phyloP scores from a whole-genome alignment of 2,888 invertebrate genomes.

The Tridacna crocea region DNA sequence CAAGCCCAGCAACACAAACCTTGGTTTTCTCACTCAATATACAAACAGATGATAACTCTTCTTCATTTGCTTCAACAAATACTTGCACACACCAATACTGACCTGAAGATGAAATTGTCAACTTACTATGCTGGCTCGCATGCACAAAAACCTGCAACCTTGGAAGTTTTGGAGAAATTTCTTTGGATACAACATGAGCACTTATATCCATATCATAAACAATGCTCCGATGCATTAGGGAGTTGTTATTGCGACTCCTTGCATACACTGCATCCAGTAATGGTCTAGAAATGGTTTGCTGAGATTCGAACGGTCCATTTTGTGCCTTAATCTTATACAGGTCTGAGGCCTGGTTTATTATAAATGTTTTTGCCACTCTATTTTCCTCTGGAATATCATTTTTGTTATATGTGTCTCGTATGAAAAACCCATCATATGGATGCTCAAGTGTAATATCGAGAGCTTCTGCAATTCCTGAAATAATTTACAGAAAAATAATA shows the following conservation, averaged over 20 bases:
- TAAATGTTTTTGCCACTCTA: constrained; percentile 92
- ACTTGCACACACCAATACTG: constrained; percentile 79
- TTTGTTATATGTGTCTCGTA: constrained; percentile 85
- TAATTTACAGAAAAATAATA: not conserved
- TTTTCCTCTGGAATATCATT: constrained; percentile 70
- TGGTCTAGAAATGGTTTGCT: constrained; percentile 88
- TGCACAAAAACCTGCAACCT: constrained; percentile 96
- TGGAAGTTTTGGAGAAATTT: constrained; percentile 94
- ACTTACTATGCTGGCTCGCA: constrained; percentile 85
- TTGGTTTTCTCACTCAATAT: constrained; percentile 94
- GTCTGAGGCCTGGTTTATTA: constrained; percentile 95
- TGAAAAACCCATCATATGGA: constrained; percentile 80
- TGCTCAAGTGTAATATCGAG: constrained; percentile 81
- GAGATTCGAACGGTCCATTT: constrained; percentile 97
- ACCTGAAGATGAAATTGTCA: constrained; percentile 28
- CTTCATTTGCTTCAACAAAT: constrained; percentile 82
- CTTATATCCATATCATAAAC: constrained; percentile 90
- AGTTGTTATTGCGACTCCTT: constrained; percentile 42
- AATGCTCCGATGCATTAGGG: constrained; percentile 68
- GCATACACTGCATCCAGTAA: constrained; percentile 58
- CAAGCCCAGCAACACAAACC: constrained; percentile 94
- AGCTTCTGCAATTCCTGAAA: constrained; percentile 68
- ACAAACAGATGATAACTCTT: constrained; percentile 93
- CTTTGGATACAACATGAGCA: constrained; percentile 95
- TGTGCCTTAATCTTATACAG: constrained; percentile 96